phyloP scores from a whole-genome alignment of 2,113 vertebrate genomes.

The Girardinichthys multiradiatus region DNA sequence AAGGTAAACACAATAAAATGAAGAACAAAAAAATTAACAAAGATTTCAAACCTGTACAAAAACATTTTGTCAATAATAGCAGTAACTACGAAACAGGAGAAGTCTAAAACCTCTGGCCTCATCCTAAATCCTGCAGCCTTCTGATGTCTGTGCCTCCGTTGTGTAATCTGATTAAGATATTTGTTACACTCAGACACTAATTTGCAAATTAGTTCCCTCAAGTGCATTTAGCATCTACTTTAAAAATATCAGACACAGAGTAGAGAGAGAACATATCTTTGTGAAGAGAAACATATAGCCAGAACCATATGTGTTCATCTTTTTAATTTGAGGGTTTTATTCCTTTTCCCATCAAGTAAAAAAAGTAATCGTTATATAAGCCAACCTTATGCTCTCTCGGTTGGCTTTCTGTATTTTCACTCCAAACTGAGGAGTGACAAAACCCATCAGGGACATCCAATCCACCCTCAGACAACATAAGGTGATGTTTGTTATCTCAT shows the following conservation, averaged over 20 bases:
- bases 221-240: conserved; percentile 38
- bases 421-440: neutral
- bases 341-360: conserved; percentile 12
- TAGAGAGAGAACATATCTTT: neutral
- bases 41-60: neutral
- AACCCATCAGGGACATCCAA: neutral
- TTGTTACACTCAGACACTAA: conserved; percentile 42
- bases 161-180: conserved; percentile 49
- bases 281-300: conserved; percentile 8
- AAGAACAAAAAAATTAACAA: neutral
- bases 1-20: too few relatives aligned
- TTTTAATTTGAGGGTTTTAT: conserved; percentile 33
- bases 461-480: conserved; percentile 13
- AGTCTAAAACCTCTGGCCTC: conserved; percentile 4
- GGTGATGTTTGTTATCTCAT: conserved; percentile 45
- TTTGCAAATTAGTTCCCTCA: conserved; percentile 51
- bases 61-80: neutral
- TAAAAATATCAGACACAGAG: conserved; percentile 13
- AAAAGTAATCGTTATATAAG: conserved; percentile 12
- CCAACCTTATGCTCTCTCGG: neutral
- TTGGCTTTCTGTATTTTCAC: neutral
- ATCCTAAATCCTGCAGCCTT: conserved; percentile 20
- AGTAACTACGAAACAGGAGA: neutral
- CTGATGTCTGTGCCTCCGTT: conserved; percentile 39
- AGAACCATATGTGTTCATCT: conserved; percentile 20